These are phyloP conservation scores for Cladorhizidae sp. DNA, from an alignment of 37 sponge, comb jelly and placozoan genomes.

Conservation along the genomic window DNA sequence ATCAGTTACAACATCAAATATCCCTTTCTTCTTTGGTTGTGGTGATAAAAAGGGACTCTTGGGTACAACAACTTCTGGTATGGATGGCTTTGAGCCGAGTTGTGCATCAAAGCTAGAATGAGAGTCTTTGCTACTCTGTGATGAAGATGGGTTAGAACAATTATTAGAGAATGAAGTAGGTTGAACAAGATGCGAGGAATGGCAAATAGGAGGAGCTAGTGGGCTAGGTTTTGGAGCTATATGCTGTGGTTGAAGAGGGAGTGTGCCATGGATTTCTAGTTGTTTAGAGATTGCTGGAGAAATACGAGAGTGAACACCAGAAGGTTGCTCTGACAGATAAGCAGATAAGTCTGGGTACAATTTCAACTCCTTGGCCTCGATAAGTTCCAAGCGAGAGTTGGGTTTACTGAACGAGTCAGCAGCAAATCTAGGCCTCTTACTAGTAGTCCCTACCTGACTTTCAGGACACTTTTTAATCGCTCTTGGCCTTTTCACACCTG, in stretches of 20 bases:
- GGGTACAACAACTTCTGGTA: background rate
- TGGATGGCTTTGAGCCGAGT: background rate
- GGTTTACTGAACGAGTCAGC: background rate
- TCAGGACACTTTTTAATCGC: background rate
- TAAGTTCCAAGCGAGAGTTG: background rate
- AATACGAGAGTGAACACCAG: background rate
- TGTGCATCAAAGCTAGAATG: background rate
- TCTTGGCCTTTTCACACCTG: background rate
- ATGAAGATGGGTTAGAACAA: background rate
- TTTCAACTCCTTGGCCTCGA: background rate
- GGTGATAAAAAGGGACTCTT: background rate
- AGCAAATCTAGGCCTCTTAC: background rate
- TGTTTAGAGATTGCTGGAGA: background rate
- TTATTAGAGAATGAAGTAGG: too few relatives aligned
- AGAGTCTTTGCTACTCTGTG: background rate
- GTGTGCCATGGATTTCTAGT: too few relatives aligned
- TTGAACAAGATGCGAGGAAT: too few relatives aligned
- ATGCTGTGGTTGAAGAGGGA: too few relatives aligned
- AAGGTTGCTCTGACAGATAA: background rate
- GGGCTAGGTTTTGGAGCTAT: too few relatives aligned
- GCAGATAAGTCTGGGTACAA: slow-evolving; percentile 5
- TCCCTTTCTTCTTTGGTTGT: background rate
- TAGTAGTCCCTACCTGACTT: background rate
- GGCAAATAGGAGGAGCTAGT: too few relatives aligned
- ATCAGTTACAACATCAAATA: background rate